Percentiles rank a stretch among this genome's conserved stretches.
phyloP scores from a whole-genome alignment of 2,888 invertebrate species.

The Philereme transversata region DNA sequence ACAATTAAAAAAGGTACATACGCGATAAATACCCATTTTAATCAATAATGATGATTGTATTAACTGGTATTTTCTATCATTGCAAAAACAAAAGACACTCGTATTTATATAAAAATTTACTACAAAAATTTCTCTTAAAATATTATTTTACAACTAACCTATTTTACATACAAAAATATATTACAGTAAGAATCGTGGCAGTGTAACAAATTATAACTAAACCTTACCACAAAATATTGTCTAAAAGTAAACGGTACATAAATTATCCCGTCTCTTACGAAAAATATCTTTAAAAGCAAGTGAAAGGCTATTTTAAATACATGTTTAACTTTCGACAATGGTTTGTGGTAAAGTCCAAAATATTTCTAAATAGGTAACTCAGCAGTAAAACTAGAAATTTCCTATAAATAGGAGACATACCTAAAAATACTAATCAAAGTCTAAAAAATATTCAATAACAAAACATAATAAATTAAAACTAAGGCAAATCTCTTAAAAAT shows the following conservation, averaged over 20 bases:
- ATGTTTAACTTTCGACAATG: neutral
- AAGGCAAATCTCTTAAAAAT: slow-evolving; percentile 33
- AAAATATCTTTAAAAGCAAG: neutral
- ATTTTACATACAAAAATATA: slow-evolving; percentile 60
- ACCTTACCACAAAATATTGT: slow-evolving; percentile 17
- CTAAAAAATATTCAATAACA: slow-evolving; percentile 47
- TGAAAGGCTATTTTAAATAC: neutral
- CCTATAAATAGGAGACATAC: slow-evolving; percentile 48
- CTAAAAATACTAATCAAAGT: slow-evolving; percentile 37
- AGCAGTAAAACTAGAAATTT: slow-evolving; percentile 46
- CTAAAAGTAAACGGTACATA: neutral
- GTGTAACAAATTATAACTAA: slow-evolving; percentile 48
- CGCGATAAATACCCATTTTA: no score
- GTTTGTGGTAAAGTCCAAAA: slow-evolving; percentile 17
- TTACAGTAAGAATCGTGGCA: slow-evolving; percentile 67
- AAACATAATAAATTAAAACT: slow-evolving; percentile 46
- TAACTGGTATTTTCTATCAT: no score
- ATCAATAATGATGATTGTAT: no score
- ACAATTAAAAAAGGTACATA: no score
- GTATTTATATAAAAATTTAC: slow-evolving; percentile 64
- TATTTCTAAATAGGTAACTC: slow-evolving; percentile 65
- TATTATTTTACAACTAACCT: slow-evolving; percentile 52
- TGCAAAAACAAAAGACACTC: slow-evolving; percentile 22
- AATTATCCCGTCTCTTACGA: neutral
- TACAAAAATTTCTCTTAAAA: slow-evolving; percentile 62